A percentile compares a stretch with the other conserved stretches of the same genome.
These are phyloP conservation scores for Stigmatopora nigra DNA, from an alignment of 2,113 vertebrate species.

Conservation along the genomic window DNA sequence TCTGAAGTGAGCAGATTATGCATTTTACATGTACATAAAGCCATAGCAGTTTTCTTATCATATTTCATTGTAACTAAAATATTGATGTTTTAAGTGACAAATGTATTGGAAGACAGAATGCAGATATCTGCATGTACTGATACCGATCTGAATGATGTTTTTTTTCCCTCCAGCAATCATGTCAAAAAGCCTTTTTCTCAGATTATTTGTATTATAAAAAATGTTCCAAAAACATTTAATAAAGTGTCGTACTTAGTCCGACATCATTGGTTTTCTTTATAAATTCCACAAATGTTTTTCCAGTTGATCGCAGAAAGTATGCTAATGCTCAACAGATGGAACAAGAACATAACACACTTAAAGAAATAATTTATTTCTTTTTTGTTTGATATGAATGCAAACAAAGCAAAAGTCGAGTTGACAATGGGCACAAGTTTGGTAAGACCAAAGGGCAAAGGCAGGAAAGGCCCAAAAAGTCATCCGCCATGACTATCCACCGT, in stretches of 20 bases:
- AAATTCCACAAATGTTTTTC: too few relatives aligned
- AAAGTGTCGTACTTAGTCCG: conserved; percentile 40
- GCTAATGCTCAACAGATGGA: not conserved
- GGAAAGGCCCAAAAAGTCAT: too few relatives aligned
- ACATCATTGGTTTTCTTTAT: not conserved
- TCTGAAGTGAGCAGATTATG: conserved; percentile 30
- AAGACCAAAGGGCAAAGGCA: too few relatives aligned
- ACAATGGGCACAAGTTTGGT: conserved; percentile 8
- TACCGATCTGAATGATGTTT: conserved; percentile 19
- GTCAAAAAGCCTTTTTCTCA: conserved; percentile 1
- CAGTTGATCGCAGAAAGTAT: not conserved
- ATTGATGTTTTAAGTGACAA: conserved; percentile 35
- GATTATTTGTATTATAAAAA: conserved; percentile 26
- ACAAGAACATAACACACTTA: conserved; percentile 8
- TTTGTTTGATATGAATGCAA: conserved; percentile 31
- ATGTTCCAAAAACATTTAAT: conserved; percentile 41
- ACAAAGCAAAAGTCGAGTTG: conserved; percentile 26
- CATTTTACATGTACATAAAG: conserved; percentile 50
- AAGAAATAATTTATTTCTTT: conserved; percentile 66
- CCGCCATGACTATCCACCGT: too few relatives aligned
- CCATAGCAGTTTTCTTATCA: conserved; percentile 42
- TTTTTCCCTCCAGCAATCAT: conserved; percentile 12
- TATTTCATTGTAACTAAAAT: conserved; percentile 43
- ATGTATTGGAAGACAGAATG: conserved; percentile 40
- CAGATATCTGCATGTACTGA: conserved; percentile 47